These are phyloP conservation scores for Hecatera dysodea DNA, from an alignment of 2,888 invertebrate species.

Conservation along the genomic window DNA sequence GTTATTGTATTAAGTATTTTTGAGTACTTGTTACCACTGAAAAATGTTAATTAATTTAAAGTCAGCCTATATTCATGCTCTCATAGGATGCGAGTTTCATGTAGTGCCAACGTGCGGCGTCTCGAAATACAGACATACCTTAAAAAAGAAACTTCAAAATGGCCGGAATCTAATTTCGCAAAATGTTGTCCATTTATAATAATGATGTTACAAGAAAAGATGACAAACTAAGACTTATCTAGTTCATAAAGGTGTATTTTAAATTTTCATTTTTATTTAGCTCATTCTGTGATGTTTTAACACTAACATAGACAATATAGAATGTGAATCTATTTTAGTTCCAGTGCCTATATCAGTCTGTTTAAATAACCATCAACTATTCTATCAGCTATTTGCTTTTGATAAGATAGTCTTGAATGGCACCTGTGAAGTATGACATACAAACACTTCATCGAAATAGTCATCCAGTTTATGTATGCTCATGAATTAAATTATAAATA, in stretches of 20 bases:
- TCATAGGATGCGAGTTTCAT: slow-evolving; percentile 11
- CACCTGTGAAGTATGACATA: slow-evolving; percentile 4
- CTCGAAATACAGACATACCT: neutral
- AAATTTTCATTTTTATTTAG: neutral
- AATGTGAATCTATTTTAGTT: slow-evolving; percentile 6
- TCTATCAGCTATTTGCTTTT: slow-evolving; percentile 20
- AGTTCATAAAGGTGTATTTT: slow-evolving; percentile 16
- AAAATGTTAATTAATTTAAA: slow-evolving; percentile 6
- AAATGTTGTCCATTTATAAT: neutral
- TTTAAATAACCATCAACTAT: slow-evolving; percentile 16
- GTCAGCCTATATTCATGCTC: neutral
- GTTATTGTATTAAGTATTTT: too few relatives aligned
- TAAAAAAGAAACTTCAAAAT: neutral
- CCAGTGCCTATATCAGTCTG: neutral
- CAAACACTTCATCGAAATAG: slow-evolving; percentile 18
- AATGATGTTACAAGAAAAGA: neutral
- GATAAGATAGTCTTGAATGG: slow-evolving; percentile 1
- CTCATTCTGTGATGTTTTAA: neutral
- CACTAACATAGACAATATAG: neutral
- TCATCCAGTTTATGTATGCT: slow-evolving; percentile 27
- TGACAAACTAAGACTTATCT: slow-evolving; percentile 1
- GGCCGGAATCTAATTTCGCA: neutral
- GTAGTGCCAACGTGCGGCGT: slow-evolving; percentile 2
- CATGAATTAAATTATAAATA: slow-evolving; percentile 37
- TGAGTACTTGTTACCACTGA: neutral